Evolutionary conservation across 2,797 vertebrate genomes (phyloP).

Genomic region (Gallirallus australis): DNA sequence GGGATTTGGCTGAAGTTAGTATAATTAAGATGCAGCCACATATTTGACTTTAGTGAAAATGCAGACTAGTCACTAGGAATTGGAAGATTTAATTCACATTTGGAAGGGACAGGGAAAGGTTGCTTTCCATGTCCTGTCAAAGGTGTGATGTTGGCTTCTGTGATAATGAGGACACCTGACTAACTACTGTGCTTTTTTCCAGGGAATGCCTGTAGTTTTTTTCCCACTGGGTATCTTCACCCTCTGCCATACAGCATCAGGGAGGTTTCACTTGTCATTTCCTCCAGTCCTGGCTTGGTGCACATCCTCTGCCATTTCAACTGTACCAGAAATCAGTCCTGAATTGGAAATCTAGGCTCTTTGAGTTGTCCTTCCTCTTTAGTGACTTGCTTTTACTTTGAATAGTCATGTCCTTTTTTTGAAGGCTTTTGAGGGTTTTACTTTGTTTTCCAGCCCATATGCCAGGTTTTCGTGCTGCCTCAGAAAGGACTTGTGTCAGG

Average conservation of each 20-base stretch:
- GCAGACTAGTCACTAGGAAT: neutral
- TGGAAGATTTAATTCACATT: neutral
- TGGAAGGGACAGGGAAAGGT: neutral
- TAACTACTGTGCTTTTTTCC: neutral
- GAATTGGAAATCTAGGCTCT: neutral
- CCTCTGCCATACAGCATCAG: neutral
- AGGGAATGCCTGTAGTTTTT: neutral
- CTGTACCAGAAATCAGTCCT: neutral
- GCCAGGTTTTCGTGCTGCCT: neutral
- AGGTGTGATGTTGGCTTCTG: neutral
- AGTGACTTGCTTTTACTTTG: neutral
- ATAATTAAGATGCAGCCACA: neutral
- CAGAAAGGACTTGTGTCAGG: neutral
- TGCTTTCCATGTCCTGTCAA: neutral
- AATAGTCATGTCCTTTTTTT: neutral
- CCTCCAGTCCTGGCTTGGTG: neutral
- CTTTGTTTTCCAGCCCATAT: neutral
- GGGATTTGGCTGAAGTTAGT: neutral
- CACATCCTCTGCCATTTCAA: neutral
- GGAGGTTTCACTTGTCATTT: neutral
- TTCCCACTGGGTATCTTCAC: neutral
- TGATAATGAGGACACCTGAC: neutral
- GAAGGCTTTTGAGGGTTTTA: neutral
- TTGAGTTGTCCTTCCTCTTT: neutral
- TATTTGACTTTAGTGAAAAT: neutral